These are phyloP conservation scores for Carabus problematicus DNA, from an alignment of 2,888 invertebrate genomes.

Conservation along the genomic window DNA sequence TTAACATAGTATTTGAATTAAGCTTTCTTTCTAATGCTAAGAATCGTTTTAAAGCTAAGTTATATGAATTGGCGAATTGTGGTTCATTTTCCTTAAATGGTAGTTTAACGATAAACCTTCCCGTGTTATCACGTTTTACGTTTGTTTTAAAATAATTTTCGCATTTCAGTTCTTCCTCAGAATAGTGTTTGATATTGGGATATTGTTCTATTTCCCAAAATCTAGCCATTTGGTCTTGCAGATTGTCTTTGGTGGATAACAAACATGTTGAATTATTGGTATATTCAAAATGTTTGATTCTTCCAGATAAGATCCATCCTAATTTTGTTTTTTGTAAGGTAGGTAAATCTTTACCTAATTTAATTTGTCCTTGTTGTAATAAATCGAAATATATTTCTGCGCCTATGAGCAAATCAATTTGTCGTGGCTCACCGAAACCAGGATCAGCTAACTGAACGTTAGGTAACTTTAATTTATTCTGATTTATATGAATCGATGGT, in stretches of 20 bases:
- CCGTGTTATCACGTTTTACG: background rate
- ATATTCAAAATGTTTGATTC: slow-evolving; percentile 4
- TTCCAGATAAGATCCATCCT: slow-evolving; percentile 18
- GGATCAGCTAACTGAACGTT: background rate
- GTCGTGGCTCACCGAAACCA: background rate
- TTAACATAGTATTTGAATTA: background rate
- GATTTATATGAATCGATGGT: slow-evolving; percentile 1
- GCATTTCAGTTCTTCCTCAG: slow-evolving; percentile 10
- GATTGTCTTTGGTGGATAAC: background rate
- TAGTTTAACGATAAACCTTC: slow-evolving; percentile 12
- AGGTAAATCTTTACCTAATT: background rate
- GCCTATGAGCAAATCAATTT: background rate
- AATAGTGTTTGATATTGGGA: background rate
- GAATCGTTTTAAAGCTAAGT: background rate
- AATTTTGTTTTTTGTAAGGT: slow-evolving; percentile 25
- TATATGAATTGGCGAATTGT: slow-evolving; percentile 9
- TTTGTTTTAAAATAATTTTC: slow-evolving; percentile 11
- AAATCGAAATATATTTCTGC: slow-evolving; percentile 9
- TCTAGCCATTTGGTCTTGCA: slow-evolving; percentile 1
- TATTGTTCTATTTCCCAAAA: slow-evolving; percentile 21
- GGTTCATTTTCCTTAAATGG: slow-evolving; percentile 16
- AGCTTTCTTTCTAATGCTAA: slow-evolving; percentile 10
- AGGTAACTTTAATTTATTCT: background rate
- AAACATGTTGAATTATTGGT: background rate
- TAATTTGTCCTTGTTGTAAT: background rate